phyloP scores from a whole-genome alignment of 2,113 vertebrate genomes.

The Bos javanicus region DNA sequence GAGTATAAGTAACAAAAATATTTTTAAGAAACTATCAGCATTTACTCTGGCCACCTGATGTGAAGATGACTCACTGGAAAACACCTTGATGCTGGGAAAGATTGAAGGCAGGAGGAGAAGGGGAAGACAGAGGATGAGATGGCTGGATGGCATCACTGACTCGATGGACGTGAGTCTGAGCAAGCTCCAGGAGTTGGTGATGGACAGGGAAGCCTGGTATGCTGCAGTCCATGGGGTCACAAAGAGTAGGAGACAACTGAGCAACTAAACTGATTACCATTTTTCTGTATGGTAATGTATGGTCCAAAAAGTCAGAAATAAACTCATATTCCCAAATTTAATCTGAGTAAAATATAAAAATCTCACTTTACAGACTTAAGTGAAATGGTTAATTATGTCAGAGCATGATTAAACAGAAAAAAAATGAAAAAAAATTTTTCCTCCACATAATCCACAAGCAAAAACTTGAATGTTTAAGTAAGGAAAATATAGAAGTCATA shows the following conservation, averaged over 20 bases:
- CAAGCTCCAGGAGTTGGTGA: not conserved
- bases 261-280: not conserved
- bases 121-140: not conserved
- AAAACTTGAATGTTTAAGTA: not conserved
- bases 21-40: not conserved
- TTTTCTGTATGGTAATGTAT: not conserved
- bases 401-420: not conserved
- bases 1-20: not conserved
- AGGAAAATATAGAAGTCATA: not conserved
- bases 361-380: not conserved
- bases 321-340: conserved; percentile 1
- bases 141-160: not conserved
- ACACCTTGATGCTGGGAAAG: not conserved
- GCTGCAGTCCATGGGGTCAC: not conserved
- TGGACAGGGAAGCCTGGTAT: not conserved
- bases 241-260: not conserved
- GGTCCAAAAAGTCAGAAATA: not conserved
- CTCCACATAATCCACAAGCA: not conserved
- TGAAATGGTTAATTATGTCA: not conserved
- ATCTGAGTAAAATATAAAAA: not conserved
- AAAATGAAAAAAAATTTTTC: not conserved
- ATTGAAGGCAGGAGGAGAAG: not conserved
- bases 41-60: not conserved
- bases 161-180: not conserved
- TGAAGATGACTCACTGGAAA: not conserved